phyloP scores from a whole-genome alignment of 2,797 vertebrate species.

The Fistularia tabacaria region DNA sequence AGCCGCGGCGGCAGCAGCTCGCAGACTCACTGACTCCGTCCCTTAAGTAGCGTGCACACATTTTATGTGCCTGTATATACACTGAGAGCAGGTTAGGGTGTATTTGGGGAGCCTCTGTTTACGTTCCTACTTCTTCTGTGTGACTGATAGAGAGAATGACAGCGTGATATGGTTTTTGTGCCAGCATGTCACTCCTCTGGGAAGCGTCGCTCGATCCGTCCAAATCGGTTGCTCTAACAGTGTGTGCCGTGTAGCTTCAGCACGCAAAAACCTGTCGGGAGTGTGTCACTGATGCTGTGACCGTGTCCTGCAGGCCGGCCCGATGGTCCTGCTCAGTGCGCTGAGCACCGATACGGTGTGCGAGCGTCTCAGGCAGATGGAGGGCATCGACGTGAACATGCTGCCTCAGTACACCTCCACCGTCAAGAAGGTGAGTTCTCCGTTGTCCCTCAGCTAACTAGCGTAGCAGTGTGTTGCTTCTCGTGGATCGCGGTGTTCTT shows the following conservation, averaged over 20 bases:
- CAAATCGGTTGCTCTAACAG: constrained; percentile 42
- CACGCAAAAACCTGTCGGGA: constrained; percentile 7
- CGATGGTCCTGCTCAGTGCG: constrained; percentile 76
- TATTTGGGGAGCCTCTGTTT: constrained; percentile 57
- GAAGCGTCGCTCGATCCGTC: constrained; percentile 34
- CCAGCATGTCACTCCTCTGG: constrained; percentile 36
- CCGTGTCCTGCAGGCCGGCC: constrained; percentile 39
- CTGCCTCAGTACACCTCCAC: constrained; percentile 85
- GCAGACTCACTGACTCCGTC: constrained; percentile 52
- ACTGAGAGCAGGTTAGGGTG: constrained; percentile 42
- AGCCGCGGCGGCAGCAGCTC: constrained; percentile 11
- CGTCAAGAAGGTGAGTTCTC: constrained; percentile 83
- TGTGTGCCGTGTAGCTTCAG: constrained; percentile 14
- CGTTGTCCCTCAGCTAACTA: background rate
- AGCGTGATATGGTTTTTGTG: constrained; percentile 38
- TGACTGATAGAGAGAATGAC: constrained; percentile 55
- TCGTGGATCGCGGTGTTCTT: background rate
- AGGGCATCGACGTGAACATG: constrained; percentile 88
- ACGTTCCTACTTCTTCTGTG: constrained; percentile 51
- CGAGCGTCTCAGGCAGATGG: constrained; percentile 84
- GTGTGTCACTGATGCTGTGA: constrained; percentile 14
- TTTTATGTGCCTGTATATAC: constrained; percentile 45
- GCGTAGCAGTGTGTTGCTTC: background rate
- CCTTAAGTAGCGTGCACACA: constrained; percentile 47
- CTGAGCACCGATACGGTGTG: constrained; percentile 88